Percentiles rank a stretch among this genome's conserved stretches.
These are phyloP conservation scores for Sorex araneus DNA, from an alignment of 2,113 vertebrate species.

Conservation along the genomic window DNA sequence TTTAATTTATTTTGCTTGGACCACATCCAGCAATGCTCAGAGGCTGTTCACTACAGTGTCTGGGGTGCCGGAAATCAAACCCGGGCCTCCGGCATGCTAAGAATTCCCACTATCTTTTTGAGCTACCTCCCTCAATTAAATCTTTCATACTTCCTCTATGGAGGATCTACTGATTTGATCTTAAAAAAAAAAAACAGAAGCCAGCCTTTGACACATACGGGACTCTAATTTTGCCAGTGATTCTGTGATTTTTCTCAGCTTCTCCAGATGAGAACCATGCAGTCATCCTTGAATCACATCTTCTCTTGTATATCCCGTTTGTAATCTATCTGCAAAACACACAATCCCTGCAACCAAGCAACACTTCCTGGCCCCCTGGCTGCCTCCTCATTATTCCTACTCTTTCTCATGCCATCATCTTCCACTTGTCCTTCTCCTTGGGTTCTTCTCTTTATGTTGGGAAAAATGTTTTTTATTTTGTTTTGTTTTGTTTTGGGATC, in stretches of 20 bases:
- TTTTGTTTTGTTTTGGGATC: too few relatives aligned
- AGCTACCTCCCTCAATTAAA: neutral
- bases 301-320: neutral
- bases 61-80: too few relatives aligned
- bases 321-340: neutral
- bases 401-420: neutral
- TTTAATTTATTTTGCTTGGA: too few relatives aligned
- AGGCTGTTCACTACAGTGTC: too few relatives aligned
- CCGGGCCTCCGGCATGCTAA: too few relatives aligned
- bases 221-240: neutral
- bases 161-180: neutral
- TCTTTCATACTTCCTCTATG: neutral
- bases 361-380: fast-evolving
- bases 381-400: neutral
- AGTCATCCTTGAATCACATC: neutral
- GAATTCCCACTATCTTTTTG: too few relatives aligned
- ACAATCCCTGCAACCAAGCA: too few relatives aligned
- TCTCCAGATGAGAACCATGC: neutral
- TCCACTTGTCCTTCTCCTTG: neutral
- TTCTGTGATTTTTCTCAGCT: too few relatives aligned
- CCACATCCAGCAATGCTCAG: too few relatives aligned
- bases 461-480: neutral
- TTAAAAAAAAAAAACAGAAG: neutral
- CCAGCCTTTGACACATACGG: neutral
- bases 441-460: neutral